Percentiles rank a stretch among this genome's conserved stretches.
phyloP scores from a whole-genome alignment of 1,140 invertebrate genomes.

The Delia radicum region DNA sequence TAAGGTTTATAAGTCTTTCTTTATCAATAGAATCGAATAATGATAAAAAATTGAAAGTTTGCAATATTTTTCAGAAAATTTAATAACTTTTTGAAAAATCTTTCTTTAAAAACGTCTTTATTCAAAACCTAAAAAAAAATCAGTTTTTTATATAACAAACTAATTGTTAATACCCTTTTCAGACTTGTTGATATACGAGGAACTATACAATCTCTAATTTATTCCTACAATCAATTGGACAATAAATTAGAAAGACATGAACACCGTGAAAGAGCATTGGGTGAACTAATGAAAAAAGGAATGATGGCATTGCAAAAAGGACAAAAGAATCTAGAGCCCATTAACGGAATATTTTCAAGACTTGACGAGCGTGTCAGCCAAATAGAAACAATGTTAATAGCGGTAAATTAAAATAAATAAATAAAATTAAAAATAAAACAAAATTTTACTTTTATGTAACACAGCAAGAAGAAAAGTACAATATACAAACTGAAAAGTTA shows the following conservation, averaged over 20 bases:
- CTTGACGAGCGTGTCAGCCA: slow-evolving; percentile 69
- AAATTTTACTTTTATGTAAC: not conserved
- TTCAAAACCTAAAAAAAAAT: no score
- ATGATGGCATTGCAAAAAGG: slow-evolving; percentile 71
- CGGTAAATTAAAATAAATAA: slow-evolving; percentile 50
- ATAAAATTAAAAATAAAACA: not conserved
- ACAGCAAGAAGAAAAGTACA: slow-evolving; percentile 54
- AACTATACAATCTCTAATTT: slow-evolving; percentile 77
- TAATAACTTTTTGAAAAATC: no score
- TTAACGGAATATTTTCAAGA: slow-evolving; percentile 66
- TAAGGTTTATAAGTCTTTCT: no score
- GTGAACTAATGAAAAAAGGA: slow-evolving; percentile 75
- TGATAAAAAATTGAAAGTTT: no score
- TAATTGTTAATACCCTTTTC: no score
- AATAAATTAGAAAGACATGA: slow-evolving; percentile 85
- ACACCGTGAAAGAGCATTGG: slow-evolving; percentile 73
- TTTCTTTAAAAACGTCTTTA: no score
- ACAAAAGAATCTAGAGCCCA: slow-evolving; percentile 68
- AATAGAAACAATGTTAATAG: slow-evolving; percentile 68
- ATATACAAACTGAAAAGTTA: slow-evolving; percentile 66
- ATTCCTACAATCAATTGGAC: slow-evolving; percentile 75
- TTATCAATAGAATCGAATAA: no score
- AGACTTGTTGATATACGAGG: slow-evolving; percentile 81
- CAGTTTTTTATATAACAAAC: no score
- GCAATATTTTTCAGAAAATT: no score